A percentile compares a stretch with the other conserved stretches of the same genome.
Conservation (phyloP, 2,113 vertebrate species). For the Gobiocypris rarus region DNA sequence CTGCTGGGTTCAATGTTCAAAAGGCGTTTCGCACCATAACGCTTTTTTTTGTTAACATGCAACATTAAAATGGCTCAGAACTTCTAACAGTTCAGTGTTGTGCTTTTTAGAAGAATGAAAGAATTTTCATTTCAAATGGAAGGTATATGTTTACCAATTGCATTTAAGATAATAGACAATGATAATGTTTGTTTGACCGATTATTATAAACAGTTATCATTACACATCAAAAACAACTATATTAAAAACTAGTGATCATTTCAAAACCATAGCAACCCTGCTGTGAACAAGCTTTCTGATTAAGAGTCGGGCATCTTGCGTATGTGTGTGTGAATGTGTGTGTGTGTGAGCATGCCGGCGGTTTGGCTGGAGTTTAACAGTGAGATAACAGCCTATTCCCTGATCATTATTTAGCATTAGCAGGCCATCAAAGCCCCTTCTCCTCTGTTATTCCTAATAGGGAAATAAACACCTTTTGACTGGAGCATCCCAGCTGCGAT, state of each 20-base stretch:
- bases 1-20: constrained; percentile 21
- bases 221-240: background rate
- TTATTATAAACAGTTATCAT: background rate
- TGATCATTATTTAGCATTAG: constrained; percentile 79
- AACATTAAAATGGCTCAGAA: background rate
- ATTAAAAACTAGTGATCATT: background rate
- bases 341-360: background rate
- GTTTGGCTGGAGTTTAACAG: constrained; percentile 65
- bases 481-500: constrained; percentile 71
- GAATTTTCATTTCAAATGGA: background rate
- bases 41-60: background rate
- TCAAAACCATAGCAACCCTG: background rate
- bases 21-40: background rate
- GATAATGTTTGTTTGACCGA: background rate
- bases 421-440: constrained; percentile 71
- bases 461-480: constrained; percentile 77
- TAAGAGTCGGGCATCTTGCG: background rate
- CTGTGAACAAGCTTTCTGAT: background rate
- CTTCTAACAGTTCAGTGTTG: background rate
- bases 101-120: background rate
- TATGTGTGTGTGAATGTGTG: background rate
- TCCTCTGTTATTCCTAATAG: constrained; percentile 71
- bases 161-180: background rate
- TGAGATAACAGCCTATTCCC: constrained; percentile 74
- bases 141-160: background rate